phyloP scores from a whole-genome alignment of 2,888 invertebrate species.

The Yponomeuta sedellus region DNA sequence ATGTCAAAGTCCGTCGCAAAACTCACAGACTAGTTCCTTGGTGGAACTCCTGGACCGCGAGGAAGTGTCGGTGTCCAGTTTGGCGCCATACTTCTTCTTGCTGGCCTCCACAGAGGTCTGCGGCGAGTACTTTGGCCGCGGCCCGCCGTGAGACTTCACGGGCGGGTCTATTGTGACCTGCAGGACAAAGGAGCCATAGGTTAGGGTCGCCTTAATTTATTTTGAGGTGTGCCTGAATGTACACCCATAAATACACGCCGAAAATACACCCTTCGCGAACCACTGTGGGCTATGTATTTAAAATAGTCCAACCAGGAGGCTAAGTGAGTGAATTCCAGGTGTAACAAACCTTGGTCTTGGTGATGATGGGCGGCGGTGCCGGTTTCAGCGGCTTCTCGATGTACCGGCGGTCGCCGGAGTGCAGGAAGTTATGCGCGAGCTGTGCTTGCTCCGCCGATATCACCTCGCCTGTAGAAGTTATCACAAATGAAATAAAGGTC shows the following conservation, averaged over 20 bases:
- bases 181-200: too few relatives aligned
- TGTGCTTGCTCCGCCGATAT: slow-evolving; percentile 88
- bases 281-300: too few relatives aligned
- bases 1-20: slow-evolving; percentile 23
- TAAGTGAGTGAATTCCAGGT: too few relatives aligned
- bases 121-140: slow-evolving; percentile 63
- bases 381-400: slow-evolving; percentile 90
- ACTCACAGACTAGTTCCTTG: slow-evolving; percentile 90
- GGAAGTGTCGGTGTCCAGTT: slow-evolving; percentile 86
- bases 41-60: slow-evolving; percentile 92
- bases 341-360: slow-evolving; percentile 69
- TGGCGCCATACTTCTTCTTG: slow-evolving; percentile 68
- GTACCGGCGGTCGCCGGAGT: slow-evolving; percentile 92
- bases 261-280: too few relatives aligned
- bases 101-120: slow-evolving; percentile 60
- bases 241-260: too few relatives aligned
- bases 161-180: slow-evolving; percentile 71
- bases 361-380: slow-evolving; percentile 84
- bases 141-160: slow-evolving; percentile 49
- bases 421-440: slow-evolving; percentile 90
- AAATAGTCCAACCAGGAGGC: too few relatives aligned
- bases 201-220: too few relatives aligned
- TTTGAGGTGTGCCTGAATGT: too few relatives aligned
- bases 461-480: slow-evolving; percentile 76
- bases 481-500: too few relatives aligned